Conservation (phyloP, 1,140 invertebrate genomes). For the Helicoverpa armigera region DNA sequence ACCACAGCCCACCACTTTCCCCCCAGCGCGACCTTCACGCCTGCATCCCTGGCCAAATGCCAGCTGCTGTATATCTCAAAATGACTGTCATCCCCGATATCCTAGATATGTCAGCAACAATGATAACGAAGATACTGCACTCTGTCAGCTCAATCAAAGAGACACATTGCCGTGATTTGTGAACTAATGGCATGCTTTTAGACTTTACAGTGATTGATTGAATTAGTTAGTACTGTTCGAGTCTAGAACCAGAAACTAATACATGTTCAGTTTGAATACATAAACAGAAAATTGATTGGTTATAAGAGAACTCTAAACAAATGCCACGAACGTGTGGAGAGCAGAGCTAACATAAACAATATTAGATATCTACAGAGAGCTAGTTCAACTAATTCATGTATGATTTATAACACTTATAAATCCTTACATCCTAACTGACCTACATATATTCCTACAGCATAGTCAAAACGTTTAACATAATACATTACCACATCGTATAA, state of each 20-base stretch:
- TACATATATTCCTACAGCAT: slow-evolving; percentile 18
- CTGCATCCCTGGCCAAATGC: slow-evolving; percentile 79
- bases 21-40: slow-evolving; percentile 70
- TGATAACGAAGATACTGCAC: slow-evolving; percentile 29
- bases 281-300: slow-evolving; percentile 13
- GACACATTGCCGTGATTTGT: slow-evolving; percentile 18
- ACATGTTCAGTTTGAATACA: neutral
- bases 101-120: slow-evolving; percentile 48
- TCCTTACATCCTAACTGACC: slow-evolving; percentile 24
- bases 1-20: slow-evolving; percentile 47
- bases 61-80: slow-evolving; percentile 72
- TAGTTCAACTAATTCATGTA: slow-evolving; percentile 8
- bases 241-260: neutral
- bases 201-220: slow-evolving; percentile 9
- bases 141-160: neutral
- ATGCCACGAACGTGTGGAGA: slow-evolving; percentile 6
- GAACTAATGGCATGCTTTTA: slow-evolving; percentile 15
- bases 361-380: slow-evolving; percentile 22
- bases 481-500: slow-evolving; percentile 46
- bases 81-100: slow-evolving; percentile 57
- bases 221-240: neutral
- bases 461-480: slow-evolving; percentile 9
- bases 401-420: slow-evolving; percentile 3
- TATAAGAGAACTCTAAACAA: slow-evolving; percentile 23
- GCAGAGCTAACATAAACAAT: slow-evolving; percentile 26